A percentile compares a stretch with the other conserved stretches of the same genome.
Evolutionary conservation across 2,113 vertebrate genomes (phyloP).

Genomic region (Fulmarus glacialis): DNA sequence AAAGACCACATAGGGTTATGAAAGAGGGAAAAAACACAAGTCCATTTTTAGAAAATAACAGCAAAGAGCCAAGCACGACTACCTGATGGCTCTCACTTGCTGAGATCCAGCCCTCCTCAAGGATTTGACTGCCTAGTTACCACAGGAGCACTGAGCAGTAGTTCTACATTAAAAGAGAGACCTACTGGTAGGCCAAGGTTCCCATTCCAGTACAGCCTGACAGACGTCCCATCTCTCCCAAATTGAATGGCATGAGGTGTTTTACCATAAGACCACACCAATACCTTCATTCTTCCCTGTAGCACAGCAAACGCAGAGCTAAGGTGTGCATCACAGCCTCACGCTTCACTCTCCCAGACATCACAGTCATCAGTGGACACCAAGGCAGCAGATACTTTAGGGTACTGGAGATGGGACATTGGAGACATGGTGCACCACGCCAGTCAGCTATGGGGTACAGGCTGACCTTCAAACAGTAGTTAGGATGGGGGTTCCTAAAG

Average conservation of each 20-base stretch:
- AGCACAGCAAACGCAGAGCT: not conserved
- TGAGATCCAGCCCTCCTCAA: not conserved
- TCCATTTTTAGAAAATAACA: not conserved
- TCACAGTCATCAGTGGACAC: not conserved
- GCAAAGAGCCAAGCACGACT: not conserved
- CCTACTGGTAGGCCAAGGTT: not conserved
- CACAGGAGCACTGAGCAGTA: not conserved
- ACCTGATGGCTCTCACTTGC: not conserved
- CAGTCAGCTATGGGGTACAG: not conserved
- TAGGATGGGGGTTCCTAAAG: not conserved
- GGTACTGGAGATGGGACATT: not conserved
- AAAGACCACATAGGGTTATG: not conserved
- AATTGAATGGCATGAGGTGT: not conserved
- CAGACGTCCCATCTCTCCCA: not conserved
- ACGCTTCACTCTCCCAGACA: rapidly evolving
- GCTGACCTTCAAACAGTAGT: not conserved
- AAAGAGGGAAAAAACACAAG: not conserved
- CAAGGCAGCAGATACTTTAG: not conserved
- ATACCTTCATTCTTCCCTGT: not conserved
- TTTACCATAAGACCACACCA: not conserved
- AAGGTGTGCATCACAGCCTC: not conserved
- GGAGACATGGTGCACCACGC: rapidly evolving
- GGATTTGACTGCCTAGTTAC: not conserved
- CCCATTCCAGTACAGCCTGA: not conserved
- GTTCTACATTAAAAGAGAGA: not conserved